A percentile compares a stretch with the other conserved stretches of the same genome.
Evolutionary conservation across 2,113 vertebrate species (phyloP).

Genomic region (Falco punctatus): DNA sequence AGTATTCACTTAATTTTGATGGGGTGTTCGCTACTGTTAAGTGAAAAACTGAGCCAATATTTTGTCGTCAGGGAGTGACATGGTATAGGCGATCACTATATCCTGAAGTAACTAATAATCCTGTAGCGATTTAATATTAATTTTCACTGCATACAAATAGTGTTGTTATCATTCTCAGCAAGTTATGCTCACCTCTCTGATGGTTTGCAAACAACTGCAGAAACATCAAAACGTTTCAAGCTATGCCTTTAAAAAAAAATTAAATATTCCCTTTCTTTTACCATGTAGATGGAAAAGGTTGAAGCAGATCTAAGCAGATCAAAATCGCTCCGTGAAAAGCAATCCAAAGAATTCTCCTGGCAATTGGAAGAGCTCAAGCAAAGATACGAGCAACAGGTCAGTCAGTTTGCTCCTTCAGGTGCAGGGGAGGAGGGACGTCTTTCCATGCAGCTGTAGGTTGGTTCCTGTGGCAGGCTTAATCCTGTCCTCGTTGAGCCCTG

Average conservation of each 20-base stretch:
- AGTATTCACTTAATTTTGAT: background rate
- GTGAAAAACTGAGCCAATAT: background rate
- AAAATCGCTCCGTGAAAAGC: slow-evolving; percentile 89
- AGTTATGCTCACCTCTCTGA: background rate
- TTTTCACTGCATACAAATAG: background rate
- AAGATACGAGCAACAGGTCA: slow-evolving; percentile 89
- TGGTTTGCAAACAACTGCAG: slow-evolving; percentile 25
- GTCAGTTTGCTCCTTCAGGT: slow-evolving; percentile 64
- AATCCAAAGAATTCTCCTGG: slow-evolving; percentile 85
- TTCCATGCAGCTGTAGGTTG: background rate
- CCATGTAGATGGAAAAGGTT: slow-evolving; percentile 89
- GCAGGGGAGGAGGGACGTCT: background rate
- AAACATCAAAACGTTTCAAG: background rate
- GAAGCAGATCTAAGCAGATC: slow-evolving; percentile 89
- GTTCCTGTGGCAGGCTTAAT: background rate
- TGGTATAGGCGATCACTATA: background rate
- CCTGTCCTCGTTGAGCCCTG: background rate
- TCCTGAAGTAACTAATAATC: background rate
- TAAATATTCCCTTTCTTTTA: slow-evolving; percentile 78
- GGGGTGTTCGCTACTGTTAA: background rate
- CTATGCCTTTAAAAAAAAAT: slow-evolving; percentile 21
- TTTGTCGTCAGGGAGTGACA: background rate
- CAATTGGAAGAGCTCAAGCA: slow-evolving; percentile 86
- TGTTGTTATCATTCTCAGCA: background rate
- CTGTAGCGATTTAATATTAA: background rate